These are phyloP conservation scores for Drosophila kanekoi DNA, from an alignment of 2,888 invertebrate genomes.

Conservation along the genomic window DNA sequence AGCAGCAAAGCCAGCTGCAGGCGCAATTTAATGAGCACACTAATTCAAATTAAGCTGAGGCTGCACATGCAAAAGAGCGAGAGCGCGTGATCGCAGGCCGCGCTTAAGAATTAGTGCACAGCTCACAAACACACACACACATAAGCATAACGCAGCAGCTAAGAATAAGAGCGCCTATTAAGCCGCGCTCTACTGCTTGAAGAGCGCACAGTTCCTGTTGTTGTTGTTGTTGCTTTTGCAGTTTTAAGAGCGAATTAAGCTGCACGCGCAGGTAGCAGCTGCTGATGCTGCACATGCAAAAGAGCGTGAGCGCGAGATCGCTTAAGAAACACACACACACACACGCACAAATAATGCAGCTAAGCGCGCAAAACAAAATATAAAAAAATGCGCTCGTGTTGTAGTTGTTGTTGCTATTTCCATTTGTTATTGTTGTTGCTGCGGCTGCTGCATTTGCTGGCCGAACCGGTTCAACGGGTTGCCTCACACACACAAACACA, in stretches of 20 bases:
- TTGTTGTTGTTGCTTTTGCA: neutral
- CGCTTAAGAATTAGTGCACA: neutral
- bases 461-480: conserved; percentile 71
- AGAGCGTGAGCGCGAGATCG: conserved; percentile 19
- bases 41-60: no score
- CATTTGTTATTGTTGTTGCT: conserved; percentile 36
- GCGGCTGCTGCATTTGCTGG: conserved; percentile 45
- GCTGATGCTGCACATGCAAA: conserved; percentile 15
- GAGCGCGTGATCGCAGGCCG: neutral
- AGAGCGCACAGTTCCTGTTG: neutral
- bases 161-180: neutral
- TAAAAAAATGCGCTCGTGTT: conserved; percentile 23
- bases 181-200: neutral
- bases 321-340: conserved; percentile 19
- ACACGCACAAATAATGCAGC: conserved; percentile 10
- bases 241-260: conserved; percentile 9
- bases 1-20: conserved; percentile 24
- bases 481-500: conserved; percentile 32
- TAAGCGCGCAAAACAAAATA: conserved; percentile 38
- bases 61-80: neutral
- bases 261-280: conserved; percentile 12
- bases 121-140: neutral
- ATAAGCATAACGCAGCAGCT: neutral
- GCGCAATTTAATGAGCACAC: conserved; percentile 15
- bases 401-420: conserved; percentile 20